Evolutionary conservation across 2,113 vertebrate species (phyloP), one percentile per base, ranked within the genome.

Genomic region (Albula glossodonta): DNA sequence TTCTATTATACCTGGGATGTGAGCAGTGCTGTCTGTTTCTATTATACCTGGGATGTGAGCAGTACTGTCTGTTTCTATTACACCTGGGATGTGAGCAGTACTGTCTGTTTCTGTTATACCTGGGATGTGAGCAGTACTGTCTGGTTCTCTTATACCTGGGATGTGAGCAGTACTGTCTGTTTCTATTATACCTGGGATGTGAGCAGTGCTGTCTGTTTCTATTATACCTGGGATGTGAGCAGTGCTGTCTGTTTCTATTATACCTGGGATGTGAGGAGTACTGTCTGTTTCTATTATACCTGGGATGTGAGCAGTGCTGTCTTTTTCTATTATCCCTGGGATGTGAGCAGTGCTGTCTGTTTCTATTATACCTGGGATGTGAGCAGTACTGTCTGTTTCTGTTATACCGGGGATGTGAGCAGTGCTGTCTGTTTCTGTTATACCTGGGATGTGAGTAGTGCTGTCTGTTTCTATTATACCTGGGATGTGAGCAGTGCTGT

Each of bases 371-470:
- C 95, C 94, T 1, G 95, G 95, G 83, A 5, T 56, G 48, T 63
- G 13, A 60, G 19, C 41, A 11, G 83, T 25, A 8, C 1, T 15
- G n/a, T 15, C 49, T 15, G 11, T 92, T 41, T 41, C 31, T 41
- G n/a, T 3, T 48, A 90, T 63, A 95, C 95, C 94, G 1, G 95
- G 95, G 83, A 5, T 56, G 48, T 63, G 13, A 60, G 19, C 41
- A 11, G 83, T 25, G 6, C 1, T 15, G n/a, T 15, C 49, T 15
- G 11, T 92, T 41, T 41, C 31, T 41, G n/a, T 3, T 48, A 90
- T 63, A 95, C 95, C 94, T 1, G 95, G 95, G n/a, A n/a, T n/a
- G n/a, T n/a, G n/a, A n/a, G 83, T 95, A 96, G 78, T 94, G 89
- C 86, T 95, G n/a, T n/a, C n/a, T n/a, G n/a, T n/a, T n/a, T n/a